Percentiles rank a stretch among this genome's conserved stretches.
Evolutionary conservation across 92 coral and sea anemone species (phyloP).

Genomic region (Porites rus): DNA sequence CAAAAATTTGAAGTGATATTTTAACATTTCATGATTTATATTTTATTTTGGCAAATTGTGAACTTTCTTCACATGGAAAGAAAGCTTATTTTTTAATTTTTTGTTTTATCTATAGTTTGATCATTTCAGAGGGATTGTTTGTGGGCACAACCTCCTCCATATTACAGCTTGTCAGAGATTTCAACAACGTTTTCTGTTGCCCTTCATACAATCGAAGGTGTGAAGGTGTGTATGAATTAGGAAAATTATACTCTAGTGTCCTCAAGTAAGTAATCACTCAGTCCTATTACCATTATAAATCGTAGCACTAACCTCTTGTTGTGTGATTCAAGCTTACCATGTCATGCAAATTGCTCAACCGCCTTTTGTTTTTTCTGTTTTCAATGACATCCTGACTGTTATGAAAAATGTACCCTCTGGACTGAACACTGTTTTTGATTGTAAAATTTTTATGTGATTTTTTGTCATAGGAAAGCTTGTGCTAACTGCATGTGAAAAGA

Average conservation of each 20-base stretch:
- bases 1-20: constrained; percentile 5
- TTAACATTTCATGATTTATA: neutral
- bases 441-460: no score
- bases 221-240: constrained; percentile 17
- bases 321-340: constrained; percentile 19
- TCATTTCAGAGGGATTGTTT: constrained; percentile 18
- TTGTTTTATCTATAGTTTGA: no score
- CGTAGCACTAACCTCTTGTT: neutral
- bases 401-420: no score
- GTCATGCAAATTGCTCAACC: neutral
- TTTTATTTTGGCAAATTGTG: neutral
- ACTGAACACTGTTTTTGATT: no score
- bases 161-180: constrained; percentile 35
- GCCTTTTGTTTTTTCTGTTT: neutral
- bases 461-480: no score
- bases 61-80: neutral
- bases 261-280: neutral
- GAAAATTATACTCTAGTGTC: neutral
- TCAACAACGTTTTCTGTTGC: constrained; percentile 50
- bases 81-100: neutral
- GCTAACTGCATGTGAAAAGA: no score
- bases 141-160: constrained; percentile 60
- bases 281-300: no score
- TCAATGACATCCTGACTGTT: neutral
- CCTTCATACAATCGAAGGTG: constrained; percentile 33